These are phyloP conservation scores for Unio delphinus DNA, from an alignment of 2,888 invertebrate species.

Conservation along the genomic window DNA sequence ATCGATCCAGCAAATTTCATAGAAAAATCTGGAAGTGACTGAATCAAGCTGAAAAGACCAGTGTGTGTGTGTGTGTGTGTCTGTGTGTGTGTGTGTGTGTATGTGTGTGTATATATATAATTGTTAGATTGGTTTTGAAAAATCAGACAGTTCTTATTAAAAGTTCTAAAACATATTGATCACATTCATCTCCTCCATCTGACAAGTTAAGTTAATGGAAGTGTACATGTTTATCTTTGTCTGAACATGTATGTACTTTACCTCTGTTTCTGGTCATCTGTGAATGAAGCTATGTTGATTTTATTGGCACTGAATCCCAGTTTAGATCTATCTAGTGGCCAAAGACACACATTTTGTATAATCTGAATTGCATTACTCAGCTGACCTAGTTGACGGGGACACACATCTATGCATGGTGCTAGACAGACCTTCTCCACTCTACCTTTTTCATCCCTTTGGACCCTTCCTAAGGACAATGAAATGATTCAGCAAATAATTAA, in stretches of 20 bases:
- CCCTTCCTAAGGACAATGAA: conserved; percentile 24
- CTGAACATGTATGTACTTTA: conserved; percentile 7
- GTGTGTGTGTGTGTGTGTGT: too few relatives aligned
- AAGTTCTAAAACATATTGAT: too few relatives aligned
- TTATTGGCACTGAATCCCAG: conserved; percentile 36
- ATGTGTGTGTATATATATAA: too few relatives aligned
- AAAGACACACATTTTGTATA: conserved; percentile 37
- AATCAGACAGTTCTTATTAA: too few relatives aligned
- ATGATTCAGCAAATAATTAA: not conserved
- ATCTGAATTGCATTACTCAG: conserved; percentile 22
- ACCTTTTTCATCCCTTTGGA: conserved; percentile 32
- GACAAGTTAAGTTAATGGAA: too few relatives aligned
- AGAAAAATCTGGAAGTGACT: too few relatives aligned
- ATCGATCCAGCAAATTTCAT: too few relatives aligned
- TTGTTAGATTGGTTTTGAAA: too few relatives aligned
- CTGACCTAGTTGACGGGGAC: conserved; percentile 22
- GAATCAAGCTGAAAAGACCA: too few relatives aligned
- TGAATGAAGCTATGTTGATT: conserved; percentile 39
- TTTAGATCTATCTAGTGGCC: conserved; percentile 42
- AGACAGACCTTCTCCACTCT: conserved; percentile 27
- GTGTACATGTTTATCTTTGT: too few relatives aligned
- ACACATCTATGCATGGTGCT: conserved; percentile 32
- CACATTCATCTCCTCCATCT: too few relatives aligned
- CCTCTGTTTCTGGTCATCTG: conserved; percentile 43
- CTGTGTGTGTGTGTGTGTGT: too few relatives aligned